Conservation (phyloP, 30 jellyfish, hydroid and myxozoan species). For the Turritopsis rubra region DNA sequence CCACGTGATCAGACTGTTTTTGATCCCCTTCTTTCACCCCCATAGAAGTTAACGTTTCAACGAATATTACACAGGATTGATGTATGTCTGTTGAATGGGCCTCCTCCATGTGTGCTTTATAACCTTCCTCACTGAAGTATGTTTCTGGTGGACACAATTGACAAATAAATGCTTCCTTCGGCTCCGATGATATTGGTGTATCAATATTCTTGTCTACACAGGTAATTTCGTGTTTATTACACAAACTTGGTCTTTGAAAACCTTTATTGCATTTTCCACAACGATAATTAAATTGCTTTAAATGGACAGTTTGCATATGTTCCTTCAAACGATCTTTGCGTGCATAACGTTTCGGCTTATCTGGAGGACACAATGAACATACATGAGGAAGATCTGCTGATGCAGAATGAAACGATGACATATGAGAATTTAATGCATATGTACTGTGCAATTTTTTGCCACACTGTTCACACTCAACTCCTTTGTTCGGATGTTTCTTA, state of each 20-base stretch:
- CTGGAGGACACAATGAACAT: neutral
- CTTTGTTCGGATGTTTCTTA: neutral
- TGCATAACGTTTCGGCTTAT: neutral
- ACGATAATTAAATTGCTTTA: neutral
- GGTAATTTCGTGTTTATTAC: neutral
- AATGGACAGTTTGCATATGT: neutral
- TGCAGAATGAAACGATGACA: neutral
- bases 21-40: no score
- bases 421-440: neutral
- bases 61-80: neutral
- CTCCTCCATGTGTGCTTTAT: neutral
- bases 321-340: neutral
- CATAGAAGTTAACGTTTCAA: neutral
- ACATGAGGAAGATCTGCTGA: neutral
- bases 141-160: neutral
- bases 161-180: neutral
- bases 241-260: neutral
- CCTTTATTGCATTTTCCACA: neutral
- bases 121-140: neutral
- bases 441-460: neutral
- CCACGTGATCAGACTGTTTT: no score
- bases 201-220: neutral
- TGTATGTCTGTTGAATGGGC: neutral
- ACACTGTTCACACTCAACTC: neutral
- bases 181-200: neutral